A percentile compares a stretch with the other conserved stretches of the same genome.
Evolutionary conservation across 2,113 vertebrate genomes (phyloP).

Genomic region (Orthonyx spaldingii): DNA sequence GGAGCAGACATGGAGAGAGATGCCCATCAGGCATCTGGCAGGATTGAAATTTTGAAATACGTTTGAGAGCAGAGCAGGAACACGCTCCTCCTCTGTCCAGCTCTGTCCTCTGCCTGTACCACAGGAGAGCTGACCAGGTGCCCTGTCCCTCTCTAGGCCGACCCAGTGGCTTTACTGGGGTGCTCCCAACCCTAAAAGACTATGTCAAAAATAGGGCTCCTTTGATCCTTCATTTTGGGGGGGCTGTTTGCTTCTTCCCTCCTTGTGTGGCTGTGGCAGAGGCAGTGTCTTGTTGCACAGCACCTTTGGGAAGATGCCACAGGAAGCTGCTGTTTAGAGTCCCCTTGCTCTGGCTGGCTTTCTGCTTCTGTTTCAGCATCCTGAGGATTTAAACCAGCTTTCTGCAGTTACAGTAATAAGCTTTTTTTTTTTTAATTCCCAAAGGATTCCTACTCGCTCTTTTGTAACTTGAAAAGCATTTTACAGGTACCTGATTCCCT

Average conservation of each 20-base stretch:
- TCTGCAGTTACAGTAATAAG: background rate
- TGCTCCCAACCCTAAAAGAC: background rate
- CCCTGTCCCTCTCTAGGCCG: background rate
- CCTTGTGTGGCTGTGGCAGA: background rate
- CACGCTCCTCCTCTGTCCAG: background rate
- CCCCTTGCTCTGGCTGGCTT: background rate
- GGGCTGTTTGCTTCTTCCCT: background rate
- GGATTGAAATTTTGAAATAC: background rate
- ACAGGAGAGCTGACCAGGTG: background rate
- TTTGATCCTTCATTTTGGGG: background rate
- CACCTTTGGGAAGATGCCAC: accelerated
- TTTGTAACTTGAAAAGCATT: background rate
- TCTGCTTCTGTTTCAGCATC: background rate
- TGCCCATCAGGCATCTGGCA: background rate
- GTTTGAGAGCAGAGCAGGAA: background rate
- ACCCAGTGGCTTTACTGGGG: accelerated
- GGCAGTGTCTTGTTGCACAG: background rate
- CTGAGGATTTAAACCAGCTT: background rate
- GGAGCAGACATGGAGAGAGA: background rate
- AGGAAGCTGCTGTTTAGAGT: background rate
- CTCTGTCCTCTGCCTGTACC: background rate
- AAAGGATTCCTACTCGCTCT: background rate
- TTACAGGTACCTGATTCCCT: background rate
- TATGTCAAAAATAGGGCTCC: background rate
- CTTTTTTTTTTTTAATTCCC: background rate